Evolutionary conservation across 2,888 invertebrate genomes (phyloP), one percentile per base, ranked within the genome.

Genomic region (Lepeophtheirus nordmannii): DNA sequence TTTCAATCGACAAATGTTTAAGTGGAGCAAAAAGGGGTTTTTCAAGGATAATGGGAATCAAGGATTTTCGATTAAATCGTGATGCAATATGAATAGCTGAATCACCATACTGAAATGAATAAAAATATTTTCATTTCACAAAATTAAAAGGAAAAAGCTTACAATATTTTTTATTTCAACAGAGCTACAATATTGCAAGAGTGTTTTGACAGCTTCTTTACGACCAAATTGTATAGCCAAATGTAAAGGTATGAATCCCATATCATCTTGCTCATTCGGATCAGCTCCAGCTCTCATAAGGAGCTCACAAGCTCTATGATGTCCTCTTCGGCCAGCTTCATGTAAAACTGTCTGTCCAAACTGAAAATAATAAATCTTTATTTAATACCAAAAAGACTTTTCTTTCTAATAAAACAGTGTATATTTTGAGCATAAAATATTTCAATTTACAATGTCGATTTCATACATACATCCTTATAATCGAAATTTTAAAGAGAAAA

Each of bases 11-110:
- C 1, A 46, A 8, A 46, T 46, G 53, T 5, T 46, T 46, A 2
- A 46, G 53, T n/a, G 53, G 53, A 46, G 17, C 17, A 46, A 17
- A 46, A 1, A 46, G 53, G 53, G 53, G 53, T 17, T 46, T 46
- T 17, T 46, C 53, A 46, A 46, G 53, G 17, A 46, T 46, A 17
- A 46, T 46, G 53, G 53, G 53, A 46, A 46, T 46, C n/a, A 46
- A 17, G 53, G 53, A 46, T 17, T 46, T 46, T 8, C 53, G 53
- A 46, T 46, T 46, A 46, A 46, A 46, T 46, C 53, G 53, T n/a
- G 53, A 46, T 14, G 53, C 53, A 3, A 46, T 8, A 46, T 46
- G 53, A 46, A 46, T 46, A 1, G 53, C 53, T 46, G 53, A 46
- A 46, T 46, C 53, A 14, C 53, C 53, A 46, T 46, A 46, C 53